phyloP scores from a whole-genome alignment of 1,140 invertebrate species.

The Aphidius ervi region DNA sequence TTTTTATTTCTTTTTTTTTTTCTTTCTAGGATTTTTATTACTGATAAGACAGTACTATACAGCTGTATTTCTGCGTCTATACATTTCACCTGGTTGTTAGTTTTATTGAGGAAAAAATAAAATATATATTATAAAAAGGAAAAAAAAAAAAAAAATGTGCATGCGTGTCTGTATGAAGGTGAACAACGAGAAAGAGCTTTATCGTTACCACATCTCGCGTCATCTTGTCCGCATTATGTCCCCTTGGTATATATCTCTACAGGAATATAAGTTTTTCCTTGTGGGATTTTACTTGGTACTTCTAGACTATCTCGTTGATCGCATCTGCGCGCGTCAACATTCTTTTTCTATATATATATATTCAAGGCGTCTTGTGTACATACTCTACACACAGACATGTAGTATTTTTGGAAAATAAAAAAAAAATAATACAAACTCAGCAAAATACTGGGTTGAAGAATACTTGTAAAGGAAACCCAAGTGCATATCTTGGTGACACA shows the following conservation, averaged over 20 bases:
- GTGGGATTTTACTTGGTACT: slow-evolving; percentile 9
- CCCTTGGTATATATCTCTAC: slow-evolving; percentile 22
- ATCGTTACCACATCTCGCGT: slow-evolving; percentile 36
- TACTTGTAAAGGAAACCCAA: no score
- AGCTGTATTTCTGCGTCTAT: no score
- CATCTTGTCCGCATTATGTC: slow-evolving; percentile 37
- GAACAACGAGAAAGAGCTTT: slow-evolving; percentile 28
- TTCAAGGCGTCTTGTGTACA: slow-evolving; percentile 20
- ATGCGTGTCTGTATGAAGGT: slow-evolving; percentile 21
- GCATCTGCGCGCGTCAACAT: slow-evolving; percentile 28
- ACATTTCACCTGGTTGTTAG: no score
- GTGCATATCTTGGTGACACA: not conserved
- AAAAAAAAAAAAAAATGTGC: slow-evolving; percentile 14
- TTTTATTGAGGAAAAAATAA: not conserved
- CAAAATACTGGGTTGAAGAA: not conserved
- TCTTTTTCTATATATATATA: no score
- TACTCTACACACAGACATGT: not conserved
- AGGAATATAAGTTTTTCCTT: slow-evolving; percentile 20
- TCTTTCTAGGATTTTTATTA: no score
- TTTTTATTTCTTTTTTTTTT: no score
- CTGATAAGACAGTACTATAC: no score
- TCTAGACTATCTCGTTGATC: slow-evolving; percentile 32
- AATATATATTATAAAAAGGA: not conserved
- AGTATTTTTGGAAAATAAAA: not conserved
- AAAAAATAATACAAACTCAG: slow-evolving; percentile 1